phyloP scores from a whole-genome alignment of 2,888 invertebrate species.

The Apamea sordens region DNA sequence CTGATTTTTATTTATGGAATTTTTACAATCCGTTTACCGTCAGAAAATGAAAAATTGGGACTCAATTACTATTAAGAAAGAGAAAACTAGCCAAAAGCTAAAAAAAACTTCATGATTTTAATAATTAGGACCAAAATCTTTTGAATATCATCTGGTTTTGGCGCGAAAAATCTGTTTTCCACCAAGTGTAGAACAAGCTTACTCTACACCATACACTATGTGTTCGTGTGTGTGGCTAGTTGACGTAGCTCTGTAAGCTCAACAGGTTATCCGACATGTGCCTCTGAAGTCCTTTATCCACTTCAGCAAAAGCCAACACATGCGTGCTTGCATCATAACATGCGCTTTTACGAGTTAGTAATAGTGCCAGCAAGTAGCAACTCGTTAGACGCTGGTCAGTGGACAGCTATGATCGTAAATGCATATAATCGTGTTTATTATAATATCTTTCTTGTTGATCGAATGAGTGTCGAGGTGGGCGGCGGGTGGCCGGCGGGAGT shows the following conservation, averaged over 20 bases:
- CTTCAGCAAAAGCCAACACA: slow-evolving; percentile 2
- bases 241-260: slow-evolving; percentile 43
- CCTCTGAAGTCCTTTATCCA: background rate
- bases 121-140: background rate
- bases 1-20: slow-evolving; percentile 13
- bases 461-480: slow-evolving; percentile 77
- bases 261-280: slow-evolving; percentile 59
- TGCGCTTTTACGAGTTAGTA: slow-evolving; percentile 36
- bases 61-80: background rate
- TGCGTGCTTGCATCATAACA: slow-evolving; percentile 29
- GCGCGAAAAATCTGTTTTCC: slow-evolving; percentile 1
- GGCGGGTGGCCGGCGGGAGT: slow-evolving; percentile 70
- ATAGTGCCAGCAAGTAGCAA: slow-evolving; percentile 21
- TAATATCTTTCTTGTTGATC: slow-evolving; percentile 85
- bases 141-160: slow-evolving; percentile 2
- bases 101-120: background rate
- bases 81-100: background rate
- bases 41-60: background rate
- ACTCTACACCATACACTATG: slow-evolving; percentile 12
- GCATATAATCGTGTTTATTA: slow-evolving; percentile 78
- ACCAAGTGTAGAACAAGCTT: background rate
- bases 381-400: slow-evolving; percentile 34
- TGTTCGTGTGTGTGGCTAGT: slow-evolving; percentile 26
- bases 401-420: slow-evolving; percentile 62
- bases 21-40: slow-evolving; percentile 2